A percentile compares a stretch with the other conserved stretches of the same genome.
These are phyloP conservation scores for Excalfactoria chinensis DNA, from an alignment of 2,113 vertebrate species.

Conservation along the genomic window DNA sequence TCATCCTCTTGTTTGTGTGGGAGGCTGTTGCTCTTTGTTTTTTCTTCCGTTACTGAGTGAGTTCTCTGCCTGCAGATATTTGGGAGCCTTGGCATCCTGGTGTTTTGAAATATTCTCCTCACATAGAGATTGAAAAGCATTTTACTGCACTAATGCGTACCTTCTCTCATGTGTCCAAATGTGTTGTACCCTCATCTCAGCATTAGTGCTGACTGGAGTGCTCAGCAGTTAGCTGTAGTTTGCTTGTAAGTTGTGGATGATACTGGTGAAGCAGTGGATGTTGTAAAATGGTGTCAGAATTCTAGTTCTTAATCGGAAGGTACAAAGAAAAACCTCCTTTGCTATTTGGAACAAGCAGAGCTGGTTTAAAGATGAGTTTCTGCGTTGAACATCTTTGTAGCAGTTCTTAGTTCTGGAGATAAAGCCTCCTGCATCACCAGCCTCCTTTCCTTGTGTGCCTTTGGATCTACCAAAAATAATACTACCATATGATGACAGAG, in stretches of 20 bases:
- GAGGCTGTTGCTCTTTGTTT: not conserved
- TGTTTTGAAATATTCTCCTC: not conserved
- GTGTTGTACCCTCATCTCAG: fast-evolving
- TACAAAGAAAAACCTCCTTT: not conserved
- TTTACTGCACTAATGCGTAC: not conserved
- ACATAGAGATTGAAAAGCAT: not conserved
- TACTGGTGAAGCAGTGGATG: not conserved
- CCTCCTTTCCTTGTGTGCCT: not conserved
- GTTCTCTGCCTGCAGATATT: not conserved
- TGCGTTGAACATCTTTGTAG: not conserved
- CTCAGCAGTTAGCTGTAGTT: not conserved
- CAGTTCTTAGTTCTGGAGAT: not conserved
- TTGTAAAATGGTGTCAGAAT: fast-evolving
- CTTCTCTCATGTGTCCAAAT: not conserved
- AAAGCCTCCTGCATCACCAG: not conserved
- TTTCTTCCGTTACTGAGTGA: not conserved
- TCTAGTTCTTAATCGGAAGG: not conserved
- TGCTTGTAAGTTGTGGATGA: not conserved
- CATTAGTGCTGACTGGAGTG: not conserved
- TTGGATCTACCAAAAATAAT: not conserved
- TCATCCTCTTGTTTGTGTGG: not conserved
- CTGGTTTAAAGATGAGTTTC: not conserved
- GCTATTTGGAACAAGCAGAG: not conserved
- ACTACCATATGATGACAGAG: not conserved
- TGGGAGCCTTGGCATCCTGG: not conserved